These are phyloP conservation scores for Molanna angustata DNA, from an alignment of 2,888 invertebrate species.

Conservation along the genomic window DNA sequence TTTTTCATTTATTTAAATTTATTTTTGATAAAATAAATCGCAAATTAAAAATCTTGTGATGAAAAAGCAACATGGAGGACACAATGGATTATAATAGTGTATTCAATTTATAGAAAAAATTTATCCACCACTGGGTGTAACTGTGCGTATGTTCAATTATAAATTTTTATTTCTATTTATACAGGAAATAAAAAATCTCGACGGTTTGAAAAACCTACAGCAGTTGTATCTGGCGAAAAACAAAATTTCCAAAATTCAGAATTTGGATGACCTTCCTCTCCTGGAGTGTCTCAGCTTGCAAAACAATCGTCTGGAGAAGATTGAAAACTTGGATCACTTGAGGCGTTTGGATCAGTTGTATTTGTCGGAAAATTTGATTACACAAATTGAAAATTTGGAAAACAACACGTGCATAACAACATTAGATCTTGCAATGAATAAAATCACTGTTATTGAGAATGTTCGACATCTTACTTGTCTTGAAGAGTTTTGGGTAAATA, in stretches of 20 bases:
- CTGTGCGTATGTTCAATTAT: too few relatives aligned
- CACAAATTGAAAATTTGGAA: slow-evolving; percentile 71
- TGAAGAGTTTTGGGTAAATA: slow-evolving; percentile 91
- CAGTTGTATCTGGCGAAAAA: slow-evolving; percentile 92
- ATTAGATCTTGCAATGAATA: slow-evolving; percentile 87
- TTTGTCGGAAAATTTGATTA: slow-evolving; percentile 90
- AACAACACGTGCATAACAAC: slow-evolving; percentile 72
- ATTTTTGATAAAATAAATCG: too few relatives aligned
- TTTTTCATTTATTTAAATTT: too few relatives aligned
- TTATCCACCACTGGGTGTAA: too few relatives aligned
- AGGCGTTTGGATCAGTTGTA: slow-evolving; percentile 82
- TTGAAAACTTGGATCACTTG: slow-evolving; percentile 80
- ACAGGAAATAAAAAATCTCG: slow-evolving; percentile 84
- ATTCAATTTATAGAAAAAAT: too few relatives aligned
- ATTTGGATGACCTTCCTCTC: slow-evolving; percentile 68
- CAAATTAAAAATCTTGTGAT: too few relatives aligned
- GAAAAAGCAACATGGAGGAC: too few relatives aligned
- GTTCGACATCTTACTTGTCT: slow-evolving; percentile 72
- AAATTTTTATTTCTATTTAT: slow-evolving; percentile 33
- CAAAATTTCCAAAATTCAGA: slow-evolving; percentile 85
- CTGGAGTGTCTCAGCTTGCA: slow-evolving; percentile 84
- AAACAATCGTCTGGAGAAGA: slow-evolving; percentile 82
- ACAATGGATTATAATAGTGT: too few relatives aligned
- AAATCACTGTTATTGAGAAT: slow-evolving; percentile 76
- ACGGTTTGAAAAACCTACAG: slow-evolving; percentile 68